Base-by-base conservation (phyloP, 1,140 invertebrate species). In the Bombus ignitus region DNA sequence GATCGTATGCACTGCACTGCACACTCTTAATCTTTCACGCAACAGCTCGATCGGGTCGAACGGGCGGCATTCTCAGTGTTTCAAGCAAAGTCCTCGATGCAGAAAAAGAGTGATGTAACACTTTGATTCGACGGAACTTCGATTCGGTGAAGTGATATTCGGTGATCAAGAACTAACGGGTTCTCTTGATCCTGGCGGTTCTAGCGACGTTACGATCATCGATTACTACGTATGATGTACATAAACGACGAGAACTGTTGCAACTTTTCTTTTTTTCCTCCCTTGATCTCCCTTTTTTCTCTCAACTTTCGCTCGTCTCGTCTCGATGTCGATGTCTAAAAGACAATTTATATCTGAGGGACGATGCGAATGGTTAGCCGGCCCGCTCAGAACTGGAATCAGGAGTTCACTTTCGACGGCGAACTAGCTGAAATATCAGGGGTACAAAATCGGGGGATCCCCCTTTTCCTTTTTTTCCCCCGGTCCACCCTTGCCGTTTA, bases 331-430 rank as follows among this genome's bases (percentile, higher is more conserved):
- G 32, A 35, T n/a, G n/a, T 71, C 13, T 53, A n/a, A 35, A 39
- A 47, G 32, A 65, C 47, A 28, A 13, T n/a, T 10, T 42, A n/a
- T 42, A 3, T 72, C 70, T n/a, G 28, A 42, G 47, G 39, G 32
- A 71, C 62, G 59, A 88, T 94, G 92, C 92, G 92, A 90, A 88
- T 92, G 91, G 83, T 91, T 86, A 87, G 92, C 89, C 91, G 91
- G 92, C 91, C 91, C 93, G 92, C 92, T 88, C 91, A 88, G 91
- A 92, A 94, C 94, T 94, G 92, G 91, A 87, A 89, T 80, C 84
- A 37, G 70, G 70, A 65, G 81, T 85, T 80, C 81, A 77, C 89
- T 88, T 88, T 81, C 83, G 73, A 75, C 78, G 66, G 44, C 73
- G 65, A 73, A 88, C 70, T 84, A 76, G 87, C 88, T 90, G 81